phyloP scores from a whole-genome alignment of 2,797 vertebrate species.

The Lagocephalus sceleratus region DNA sequence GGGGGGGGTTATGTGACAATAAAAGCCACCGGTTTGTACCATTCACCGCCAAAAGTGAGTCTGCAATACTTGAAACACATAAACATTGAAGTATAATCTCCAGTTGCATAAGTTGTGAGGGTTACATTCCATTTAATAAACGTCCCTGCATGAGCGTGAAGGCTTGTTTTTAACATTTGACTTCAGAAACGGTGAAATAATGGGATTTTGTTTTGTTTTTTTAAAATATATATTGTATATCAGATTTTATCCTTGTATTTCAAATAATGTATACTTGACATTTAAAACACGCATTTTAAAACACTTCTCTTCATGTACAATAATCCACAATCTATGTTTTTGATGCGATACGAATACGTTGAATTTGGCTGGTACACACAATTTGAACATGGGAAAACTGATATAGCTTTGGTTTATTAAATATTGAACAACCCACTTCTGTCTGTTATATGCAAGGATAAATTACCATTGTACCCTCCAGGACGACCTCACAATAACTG shows the following conservation, averaged over 20 bases:
- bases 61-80: conserved; percentile 16
- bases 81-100: background rate
- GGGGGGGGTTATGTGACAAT: background rate
- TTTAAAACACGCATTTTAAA: background rate
- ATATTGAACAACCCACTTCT: too few species aligned
- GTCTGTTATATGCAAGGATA: too few species aligned
- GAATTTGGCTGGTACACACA: too few species aligned
- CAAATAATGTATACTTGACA: background rate
- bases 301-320: background rate
- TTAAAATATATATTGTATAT: background rate
- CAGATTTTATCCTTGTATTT: background rate
- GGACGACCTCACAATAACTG: background rate
- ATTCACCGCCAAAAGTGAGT: conserved; percentile 16
- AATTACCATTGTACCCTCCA: too few species aligned
- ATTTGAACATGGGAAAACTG: too few species aligned
- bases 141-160: background rate
- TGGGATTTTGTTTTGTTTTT: too few species aligned
- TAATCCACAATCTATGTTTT: too few species aligned
- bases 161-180: background rate
- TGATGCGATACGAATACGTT: too few species aligned
- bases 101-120: background rate
- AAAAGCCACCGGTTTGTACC: conserved; percentile 22
- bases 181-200: conserved; percentile 3
- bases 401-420: too few species aligned
- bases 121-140: conserved; percentile 6